Evolutionary conservation across 2,888 invertebrate genomes (phyloP), one percentile per base, ranked within the genome.

Genomic region (Syrista parreyssii): DNA sequence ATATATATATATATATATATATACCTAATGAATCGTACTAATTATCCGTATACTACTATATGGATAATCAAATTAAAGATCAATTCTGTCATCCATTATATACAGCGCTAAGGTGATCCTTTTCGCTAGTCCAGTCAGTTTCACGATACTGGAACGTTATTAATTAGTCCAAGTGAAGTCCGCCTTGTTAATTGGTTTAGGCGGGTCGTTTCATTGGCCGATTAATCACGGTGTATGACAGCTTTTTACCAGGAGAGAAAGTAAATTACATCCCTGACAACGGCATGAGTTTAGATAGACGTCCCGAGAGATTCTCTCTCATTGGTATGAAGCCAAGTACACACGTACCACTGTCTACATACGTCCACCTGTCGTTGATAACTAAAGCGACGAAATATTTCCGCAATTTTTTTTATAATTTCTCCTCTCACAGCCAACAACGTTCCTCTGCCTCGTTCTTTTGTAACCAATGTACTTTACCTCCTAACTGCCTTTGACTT

Each of bases 231-330:
- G 74, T 75, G 75, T 35, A 30, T 68, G 77, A 78, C 78, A 73
- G 75, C 79, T 81, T 82, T 84, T 83, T 86, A 82, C 74, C 76
- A 80, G 72, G 78, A 79, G 85, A 86, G 86, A 86, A 86, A 86
- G 86, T 86, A 85, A 86, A 86, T 86, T 86, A 86, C 84, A 79
- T 79, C 82, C 84, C 82, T 82, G 86, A 86, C 86, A 82, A 71
- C 71, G 71, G 84, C 84, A 80, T 73, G 68, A 68, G 78, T 68
- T 80, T 74, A 79, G 71, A 71, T 75, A 79, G 75, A 36, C 76
- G 82, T 86, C 86, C 84, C 86, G 76, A 77, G 84, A 85, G 86
- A 86, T 84, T 76, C 78, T 78, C 76, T 74, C 74, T 83, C 80
- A 80, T 82, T 82, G 77, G 81, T 75, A 79, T 74, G 23, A 31